Percentiles rank a stretch among this genome's conserved stretches.
Conservation (phyloP, 2,797 vertebrate genomes). For the Morus bassanus region DNA sequence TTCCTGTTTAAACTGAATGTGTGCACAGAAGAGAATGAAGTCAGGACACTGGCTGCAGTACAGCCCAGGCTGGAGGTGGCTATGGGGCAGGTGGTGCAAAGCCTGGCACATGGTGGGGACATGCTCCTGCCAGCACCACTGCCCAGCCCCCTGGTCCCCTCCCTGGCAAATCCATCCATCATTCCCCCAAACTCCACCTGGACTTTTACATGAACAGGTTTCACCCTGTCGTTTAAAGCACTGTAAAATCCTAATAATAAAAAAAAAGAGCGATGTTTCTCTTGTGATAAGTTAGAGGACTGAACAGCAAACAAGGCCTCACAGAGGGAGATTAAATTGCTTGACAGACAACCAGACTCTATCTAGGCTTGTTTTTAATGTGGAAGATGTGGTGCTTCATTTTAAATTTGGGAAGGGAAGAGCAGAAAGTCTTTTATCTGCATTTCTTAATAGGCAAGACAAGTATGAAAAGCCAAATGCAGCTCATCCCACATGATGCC, state of each 20-base stretch:
- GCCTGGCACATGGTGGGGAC: neutral
- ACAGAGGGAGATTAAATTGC: neutral
- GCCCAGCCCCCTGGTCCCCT: neutral
- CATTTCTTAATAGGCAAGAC: neutral
- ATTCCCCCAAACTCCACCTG: neutral
- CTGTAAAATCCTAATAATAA: neutral
- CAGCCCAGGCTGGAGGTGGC: neutral
- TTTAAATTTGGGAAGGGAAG: neutral
- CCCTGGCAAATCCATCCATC: neutral
- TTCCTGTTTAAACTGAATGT: neutral
- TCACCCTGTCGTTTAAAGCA: neutral
- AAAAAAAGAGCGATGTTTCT: fast-evolving
- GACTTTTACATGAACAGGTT: neutral
- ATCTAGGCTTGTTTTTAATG: neutral
- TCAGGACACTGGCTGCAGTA: fast-evolving
- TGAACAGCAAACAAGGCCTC: neutral
- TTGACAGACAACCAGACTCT: neutral
- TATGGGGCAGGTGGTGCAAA: fast-evolving
- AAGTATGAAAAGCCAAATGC: neutral
- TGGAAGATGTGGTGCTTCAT: neutral
- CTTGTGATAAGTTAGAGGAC: neutral
- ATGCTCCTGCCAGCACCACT: neutral
- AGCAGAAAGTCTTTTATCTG: neutral
- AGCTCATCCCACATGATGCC: neutral
- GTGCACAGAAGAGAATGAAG: neutral